These are phyloP conservation scores for Trachops cirrhosus DNA, from an alignment of 2,797 vertebrate species.

Conservation along the genomic window DNA sequence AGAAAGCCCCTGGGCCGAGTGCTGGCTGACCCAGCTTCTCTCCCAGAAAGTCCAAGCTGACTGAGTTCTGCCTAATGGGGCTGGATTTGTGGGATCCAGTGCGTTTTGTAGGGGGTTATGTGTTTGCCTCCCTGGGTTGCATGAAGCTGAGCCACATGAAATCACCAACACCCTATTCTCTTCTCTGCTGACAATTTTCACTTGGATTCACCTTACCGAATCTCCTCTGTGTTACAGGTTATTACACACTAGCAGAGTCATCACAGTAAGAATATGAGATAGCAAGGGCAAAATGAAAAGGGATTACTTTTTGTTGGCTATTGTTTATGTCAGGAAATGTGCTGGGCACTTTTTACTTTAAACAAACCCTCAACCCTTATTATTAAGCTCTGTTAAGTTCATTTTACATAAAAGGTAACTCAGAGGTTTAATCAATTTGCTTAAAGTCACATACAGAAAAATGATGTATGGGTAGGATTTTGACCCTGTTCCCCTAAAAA, in stretches of 20 bases:
- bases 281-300: background rate
- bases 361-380: background rate
- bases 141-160: background rate
- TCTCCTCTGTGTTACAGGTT: background rate
- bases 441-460: background rate
- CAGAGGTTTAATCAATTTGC: background rate
- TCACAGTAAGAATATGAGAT: background rate
- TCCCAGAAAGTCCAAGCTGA: background rate
- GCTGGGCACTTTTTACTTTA: background rate
- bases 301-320: background rate
- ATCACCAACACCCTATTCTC: background rate
- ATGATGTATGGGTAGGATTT: background rate
- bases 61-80: background rate
- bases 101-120: background rate
- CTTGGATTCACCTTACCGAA: background rate
- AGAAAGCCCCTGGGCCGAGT: background rate
- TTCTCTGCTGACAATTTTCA: background rate
- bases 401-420: slow-evolving; percentile 39
- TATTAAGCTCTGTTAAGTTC: background rate
- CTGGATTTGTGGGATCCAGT: background rate
- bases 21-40: background rate
- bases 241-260: background rate
- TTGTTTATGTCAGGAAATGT: slow-evolving; percentile 40
- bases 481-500: background rate
- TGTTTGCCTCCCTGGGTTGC: background rate